Conservation (phyloP, 2,797 vertebrate species). For the Kryptolebias ocellatus region DNA sequence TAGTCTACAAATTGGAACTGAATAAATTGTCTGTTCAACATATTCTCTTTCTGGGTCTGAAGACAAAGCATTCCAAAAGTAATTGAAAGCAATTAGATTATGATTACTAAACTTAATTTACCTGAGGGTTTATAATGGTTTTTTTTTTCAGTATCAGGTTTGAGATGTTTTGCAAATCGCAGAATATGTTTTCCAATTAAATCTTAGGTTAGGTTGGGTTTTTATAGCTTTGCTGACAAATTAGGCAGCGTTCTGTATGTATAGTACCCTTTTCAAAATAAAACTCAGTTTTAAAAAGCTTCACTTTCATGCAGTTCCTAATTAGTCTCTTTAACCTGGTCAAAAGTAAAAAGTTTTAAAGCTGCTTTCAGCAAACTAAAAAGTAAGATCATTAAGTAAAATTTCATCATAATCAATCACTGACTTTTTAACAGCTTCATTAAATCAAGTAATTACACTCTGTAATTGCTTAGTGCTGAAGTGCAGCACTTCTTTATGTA, state of each 20-base stretch:
- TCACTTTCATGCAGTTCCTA: too few species aligned
- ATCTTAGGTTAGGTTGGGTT: background rate
- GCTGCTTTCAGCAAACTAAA: conserved; percentile 2
- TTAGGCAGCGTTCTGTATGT: conserved; percentile 4
- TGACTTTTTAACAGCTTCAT: conserved; percentile 53
- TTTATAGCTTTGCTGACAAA: background rate
- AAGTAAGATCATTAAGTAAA: conserved; percentile 33
- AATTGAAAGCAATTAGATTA: conserved; percentile 75
- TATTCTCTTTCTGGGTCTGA: conserved; percentile 66
- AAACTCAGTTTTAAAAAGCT: background rate
- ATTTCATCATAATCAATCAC: conserved; percentile 53
- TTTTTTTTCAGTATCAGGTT: conserved; percentile 32
- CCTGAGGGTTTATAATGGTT: conserved; percentile 52
- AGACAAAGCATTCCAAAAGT: conserved; percentile 67
- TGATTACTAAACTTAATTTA: conserved; percentile 73
- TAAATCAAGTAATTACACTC: conserved; percentile 59
- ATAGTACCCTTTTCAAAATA: background rate
- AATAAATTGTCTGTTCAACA: conserved; percentile 76
- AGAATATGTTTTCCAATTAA: conserved; percentile 1
- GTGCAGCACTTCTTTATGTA: conserved; percentile 44
- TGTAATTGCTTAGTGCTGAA: conserved; percentile 60
- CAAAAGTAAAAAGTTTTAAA: background rate
- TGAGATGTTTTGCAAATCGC: conserved; percentile 36
- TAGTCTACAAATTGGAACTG: conserved; percentile 75
- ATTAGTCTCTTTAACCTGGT: background rate